Base-by-base conservation (phyloP, 2,797 vertebrate genomes). In the Sebastes reedi region DNA sequence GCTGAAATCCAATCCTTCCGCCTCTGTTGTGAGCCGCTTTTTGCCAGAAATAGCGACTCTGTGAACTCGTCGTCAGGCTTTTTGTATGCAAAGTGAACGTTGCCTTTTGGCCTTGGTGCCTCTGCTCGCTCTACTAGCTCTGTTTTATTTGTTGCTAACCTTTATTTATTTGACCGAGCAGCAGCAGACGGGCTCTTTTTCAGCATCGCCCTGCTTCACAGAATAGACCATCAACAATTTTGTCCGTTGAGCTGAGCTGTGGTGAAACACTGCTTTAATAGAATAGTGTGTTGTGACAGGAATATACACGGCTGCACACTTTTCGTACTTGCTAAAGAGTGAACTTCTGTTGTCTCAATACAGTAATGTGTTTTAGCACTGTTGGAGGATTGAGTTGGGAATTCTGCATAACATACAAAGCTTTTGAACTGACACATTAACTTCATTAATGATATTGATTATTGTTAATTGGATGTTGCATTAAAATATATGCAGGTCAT, bases 1-100 rank as follows among this genome's bases (percentile, higher is more conserved):
- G 55, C 84, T 82, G 80, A 85, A 87, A 90, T 87, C 78, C 54
- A 84, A 79, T 83, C 81, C 75, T 36, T 67, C 64, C 59, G 42
- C 61, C 72, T 79, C 50, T 27, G 32, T 67, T 64, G 64, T 61
- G 67, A 85, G 69, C 64, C 5, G 22, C 75, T 39, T 39, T 78
- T 70, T 71, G 50, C 67, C 68, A 77, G 69, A 84, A 80, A 85
- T 79, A 75, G 78, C n/a, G 55, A 62, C 72, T 36, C 6, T 27
- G 84, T 76, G 67, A 90, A 87, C 59, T 54, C 1, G n/a, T 77
- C 25, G 25, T 71, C 12, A 20, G 64, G 25, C 29, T 39, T 36
- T 69, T 72, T 74, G 22, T 61, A 9, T 69, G 77, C 59, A 30
- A 66, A 77, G 71, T 67, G 29, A 75, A 55, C 4, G 8, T 60